Evolutionary conservation across 2,888 invertebrate genomes (phyloP).

Genomic region (Gnatocerus cornutus): DNA sequence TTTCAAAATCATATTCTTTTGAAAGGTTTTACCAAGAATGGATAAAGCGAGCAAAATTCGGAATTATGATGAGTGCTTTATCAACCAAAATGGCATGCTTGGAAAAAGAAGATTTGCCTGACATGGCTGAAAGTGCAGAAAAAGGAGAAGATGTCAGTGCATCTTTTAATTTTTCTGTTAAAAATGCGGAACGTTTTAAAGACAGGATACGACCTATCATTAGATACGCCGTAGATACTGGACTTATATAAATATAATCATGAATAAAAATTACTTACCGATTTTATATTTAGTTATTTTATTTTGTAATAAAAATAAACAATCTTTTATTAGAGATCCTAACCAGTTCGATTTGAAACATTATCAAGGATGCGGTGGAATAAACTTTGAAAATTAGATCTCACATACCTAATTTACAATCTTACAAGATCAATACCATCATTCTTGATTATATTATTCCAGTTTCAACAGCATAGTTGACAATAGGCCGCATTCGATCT

Average conservation of each 20-base stretch:
- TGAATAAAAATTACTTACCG: too few species aligned
- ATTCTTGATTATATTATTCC: too few species aligned
- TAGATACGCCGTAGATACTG: slow-evolving; percentile 1
- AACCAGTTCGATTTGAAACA: too few species aligned
- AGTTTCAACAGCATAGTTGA: slow-evolving; percentile 7
- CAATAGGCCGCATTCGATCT: not conserved
- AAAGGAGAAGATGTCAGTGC: not conserved
- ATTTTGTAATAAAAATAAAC: too few species aligned
- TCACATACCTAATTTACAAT: too few species aligned
- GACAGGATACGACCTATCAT: not conserved
- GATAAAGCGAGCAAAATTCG: slow-evolving; percentile 15
- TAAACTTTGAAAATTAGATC: too few species aligned
- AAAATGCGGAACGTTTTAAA: slow-evolving; percentile 3
- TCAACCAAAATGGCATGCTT: not conserved
- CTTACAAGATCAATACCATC: too few species aligned
- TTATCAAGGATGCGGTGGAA: too few species aligned
- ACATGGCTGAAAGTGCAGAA: slow-evolving; percentile 14
- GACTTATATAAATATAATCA: too few species aligned
- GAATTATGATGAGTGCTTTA: not conserved
- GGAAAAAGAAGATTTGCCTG: slow-evolving; percentile 17
- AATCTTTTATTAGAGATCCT: too few species aligned
- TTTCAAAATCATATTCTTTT: not conserved
- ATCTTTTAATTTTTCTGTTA: not conserved
- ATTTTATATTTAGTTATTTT: too few species aligned
- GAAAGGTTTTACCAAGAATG: slow-evolving; percentile 22